Percentiles rank a stretch among this genome's conserved stretches.
phyloP scores from a whole-genome alignment of 2,113 vertebrate genomes.

The Myrmecobius fasciatus region DNA sequence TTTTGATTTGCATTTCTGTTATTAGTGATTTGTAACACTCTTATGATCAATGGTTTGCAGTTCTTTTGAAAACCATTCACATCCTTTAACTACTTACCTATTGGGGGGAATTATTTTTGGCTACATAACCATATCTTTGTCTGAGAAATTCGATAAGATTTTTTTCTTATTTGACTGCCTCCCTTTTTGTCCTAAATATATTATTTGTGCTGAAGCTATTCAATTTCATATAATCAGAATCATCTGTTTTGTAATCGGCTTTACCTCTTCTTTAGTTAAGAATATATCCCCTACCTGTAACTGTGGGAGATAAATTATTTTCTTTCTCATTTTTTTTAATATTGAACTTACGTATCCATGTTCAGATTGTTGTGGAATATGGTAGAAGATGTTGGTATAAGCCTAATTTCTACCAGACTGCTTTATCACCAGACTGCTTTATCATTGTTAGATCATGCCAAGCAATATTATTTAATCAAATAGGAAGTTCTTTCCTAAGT shows the following conservation, averaged over 20 bases:
- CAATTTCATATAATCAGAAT: not conserved
- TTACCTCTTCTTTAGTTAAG: not conserved
- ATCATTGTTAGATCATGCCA: too few species aligned
- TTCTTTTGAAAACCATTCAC: not conserved
- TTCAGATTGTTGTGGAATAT: not conserved
- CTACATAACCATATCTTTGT: not conserved
- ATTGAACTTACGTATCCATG: not conserved
- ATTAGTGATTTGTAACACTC: not conserved
- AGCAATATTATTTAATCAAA: not conserved
- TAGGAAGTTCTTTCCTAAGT: not conserved
- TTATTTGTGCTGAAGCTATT: not conserved
- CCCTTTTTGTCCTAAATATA: not conserved
- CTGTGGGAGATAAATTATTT: not conserved
- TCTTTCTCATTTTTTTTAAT: not conserved
- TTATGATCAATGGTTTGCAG: not conserved
- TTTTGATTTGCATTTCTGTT: not conserved
- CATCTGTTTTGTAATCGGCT: not conserved
- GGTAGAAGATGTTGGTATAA: not conserved
- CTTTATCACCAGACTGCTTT: not conserved
- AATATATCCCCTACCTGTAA: not conserved
- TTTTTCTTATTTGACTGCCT: not conserved
- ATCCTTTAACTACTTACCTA: not conserved
- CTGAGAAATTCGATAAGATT: not conserved
- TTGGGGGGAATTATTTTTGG: not conserved
- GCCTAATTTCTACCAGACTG: not conserved